Base-by-base conservation (phyloP, 2,113 vertebrate genomes). In the Brevimyrus niger region DNA sequence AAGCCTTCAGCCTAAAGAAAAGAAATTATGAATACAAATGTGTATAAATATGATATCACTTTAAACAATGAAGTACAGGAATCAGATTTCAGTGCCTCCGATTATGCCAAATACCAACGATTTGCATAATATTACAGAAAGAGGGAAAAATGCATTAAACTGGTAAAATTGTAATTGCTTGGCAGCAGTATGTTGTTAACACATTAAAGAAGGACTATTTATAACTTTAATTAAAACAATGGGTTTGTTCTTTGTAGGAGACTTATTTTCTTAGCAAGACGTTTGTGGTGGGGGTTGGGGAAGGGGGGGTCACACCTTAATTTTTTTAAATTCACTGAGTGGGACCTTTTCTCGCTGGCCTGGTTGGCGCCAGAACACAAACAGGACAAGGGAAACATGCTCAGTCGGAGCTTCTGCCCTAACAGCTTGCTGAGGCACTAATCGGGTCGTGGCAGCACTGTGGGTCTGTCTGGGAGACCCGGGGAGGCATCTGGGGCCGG, bases 401-500 rank as follows among this genome's bases (percentile, higher is more conserved):
- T 87, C 89, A 89, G 90, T 91, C 86, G 87, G 90, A 91, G 53
- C 17, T 17, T 15, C 58, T 46, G 44, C 50, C 69, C 31, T 50
- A 84, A 86, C 10, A 15, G 86, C 44, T 61, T 58, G 47, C 73
- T 69, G 89, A 87, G 88, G 85, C 90, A 87, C 69, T 85, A 92
- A 90, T 90, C 85, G 83, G 85, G 69, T 87, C 48, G 35, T 0
- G 46, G 42, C 13, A 69, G 89, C 50, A 47, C 87, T 89, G 80
- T 55, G n/a, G 76, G 88, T 87, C 35, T 87, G 46, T 88, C 31
- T 46, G 65, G 35, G 80, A 80, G 89, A 90, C 88, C 73, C 3
- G 38, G 27, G 88, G 7, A 42, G 27, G 58, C 46, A 55, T 73
- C 55, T 50, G 88, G 89, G 65, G 80, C 17, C 46, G 27, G 86